phyloP scores from a whole-genome alignment of 2,113 vertebrate species.

The Oncorhynchus kisutch region DNA sequence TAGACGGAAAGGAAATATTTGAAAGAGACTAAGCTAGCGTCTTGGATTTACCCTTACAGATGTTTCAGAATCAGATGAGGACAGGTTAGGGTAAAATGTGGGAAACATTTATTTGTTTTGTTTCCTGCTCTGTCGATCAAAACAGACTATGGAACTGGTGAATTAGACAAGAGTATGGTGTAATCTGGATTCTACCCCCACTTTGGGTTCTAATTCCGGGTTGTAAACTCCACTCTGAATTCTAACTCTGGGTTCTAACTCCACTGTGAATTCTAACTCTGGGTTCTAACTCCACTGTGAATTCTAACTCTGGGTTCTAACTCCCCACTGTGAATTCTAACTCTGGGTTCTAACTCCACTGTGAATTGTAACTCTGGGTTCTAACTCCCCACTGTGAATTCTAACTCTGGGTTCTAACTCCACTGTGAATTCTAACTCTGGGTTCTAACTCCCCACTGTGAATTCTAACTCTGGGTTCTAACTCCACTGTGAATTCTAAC shows the following conservation, averaged over 20 bases:
- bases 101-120: background rate
- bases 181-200: too few species aligned
- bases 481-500: background rate
- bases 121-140: background rate
- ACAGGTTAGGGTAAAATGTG: background rate
- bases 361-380: too few species aligned
- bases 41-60: conserved; percentile 89
- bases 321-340: too few species aligned
- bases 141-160: background rate
- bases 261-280: background rate
- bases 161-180: background rate
- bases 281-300: background rate
- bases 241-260: too few species aligned
- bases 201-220: too few species aligned
- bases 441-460: too few species aligned
- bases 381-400: too few species aligned
- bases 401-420: background rate
- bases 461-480: too few species aligned
- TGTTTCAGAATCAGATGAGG: conserved; percentile 70
- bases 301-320: too few species aligned
- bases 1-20: conserved; percentile 94
- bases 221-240: too few species aligned
- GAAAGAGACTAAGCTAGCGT: conserved; percentile 92
- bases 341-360: too few species aligned
- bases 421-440: too few species aligned